These are phyloP conservation scores for Elephantulus edwardii DNA, from an alignment of 2,113 vertebrate species.

Conservation along the genomic window DNA sequence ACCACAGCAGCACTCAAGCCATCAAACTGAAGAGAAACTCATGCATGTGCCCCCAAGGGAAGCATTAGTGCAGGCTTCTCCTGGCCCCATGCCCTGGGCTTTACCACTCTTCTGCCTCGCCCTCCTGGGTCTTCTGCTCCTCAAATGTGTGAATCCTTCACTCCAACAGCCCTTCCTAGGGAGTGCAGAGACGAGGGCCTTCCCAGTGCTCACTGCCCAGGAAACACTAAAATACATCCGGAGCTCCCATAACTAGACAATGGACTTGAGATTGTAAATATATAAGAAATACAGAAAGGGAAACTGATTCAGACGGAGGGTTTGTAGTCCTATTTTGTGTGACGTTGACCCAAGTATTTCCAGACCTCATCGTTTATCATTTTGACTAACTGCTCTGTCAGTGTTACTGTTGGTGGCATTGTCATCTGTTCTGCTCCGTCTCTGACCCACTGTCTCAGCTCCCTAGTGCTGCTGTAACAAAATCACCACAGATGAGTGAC, in stretches of 20 bases:
- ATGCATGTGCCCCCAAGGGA: too few species aligned
- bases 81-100: neutral
- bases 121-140: too few species aligned
- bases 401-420: rapidly evolving
- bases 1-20: neutral
- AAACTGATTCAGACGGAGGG: rapidly evolving
- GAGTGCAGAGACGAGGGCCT: neutral
- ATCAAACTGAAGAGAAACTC: neutral
- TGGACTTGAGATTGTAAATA: neutral
- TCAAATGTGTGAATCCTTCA: neutral
- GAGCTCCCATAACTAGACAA: neutral
- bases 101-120: rapidly evolving
- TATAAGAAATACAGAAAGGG: neutral
- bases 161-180: neutral
- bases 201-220: rapidly evolving
- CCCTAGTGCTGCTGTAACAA: neutral
- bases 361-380: too few species aligned
- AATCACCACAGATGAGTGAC: neutral
- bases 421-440: rapidly evolving
- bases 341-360: too few species aligned
- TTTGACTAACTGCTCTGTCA: too few species aligned
- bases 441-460: neutral
- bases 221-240: rapidly evolving
- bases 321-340: too few species aligned
- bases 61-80: neutral